phyloP scores from a whole-genome alignment of 2,888 invertebrate genomes.

The Leucozona laternaria region DNA sequence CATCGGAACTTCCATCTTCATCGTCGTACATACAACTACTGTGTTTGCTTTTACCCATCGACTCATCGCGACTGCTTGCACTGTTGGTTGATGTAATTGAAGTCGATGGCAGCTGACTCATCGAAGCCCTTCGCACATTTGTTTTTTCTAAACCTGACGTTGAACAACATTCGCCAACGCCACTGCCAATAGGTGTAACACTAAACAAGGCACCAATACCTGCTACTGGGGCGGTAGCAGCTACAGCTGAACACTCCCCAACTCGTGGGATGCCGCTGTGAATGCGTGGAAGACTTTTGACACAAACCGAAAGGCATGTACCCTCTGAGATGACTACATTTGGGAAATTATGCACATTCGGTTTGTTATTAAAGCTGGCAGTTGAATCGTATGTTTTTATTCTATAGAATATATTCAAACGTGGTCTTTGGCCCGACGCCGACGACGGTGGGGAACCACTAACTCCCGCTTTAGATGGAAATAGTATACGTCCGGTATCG shows the following conservation, averaged over 20 bases:
- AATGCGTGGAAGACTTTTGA: slow-evolving; percentile 90
- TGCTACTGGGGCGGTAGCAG: slow-evolving; percentile 57
- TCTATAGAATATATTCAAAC: slow-evolving; percentile 83
- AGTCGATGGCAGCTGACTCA: slow-evolving; percentile 70
- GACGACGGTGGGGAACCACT: slow-evolving; percentile 77
- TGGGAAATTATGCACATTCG: slow-evolving; percentile 83
- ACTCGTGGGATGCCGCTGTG: slow-evolving; percentile 88
- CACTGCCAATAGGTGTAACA: slow-evolving; percentile 52
- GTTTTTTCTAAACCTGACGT: slow-evolving; percentile 19
- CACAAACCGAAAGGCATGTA: slow-evolving; percentile 84
- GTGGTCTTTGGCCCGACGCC: slow-evolving; percentile 78
- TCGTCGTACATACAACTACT: slow-evolving; percentile 77
- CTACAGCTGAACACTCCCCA: slow-evolving; percentile 62
- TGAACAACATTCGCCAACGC: background rate
- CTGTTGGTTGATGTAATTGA: slow-evolving; percentile 60
- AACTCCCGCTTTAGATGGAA: slow-evolving; percentile 82
- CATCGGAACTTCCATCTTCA: slow-evolving; percentile 69
- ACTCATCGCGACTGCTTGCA: slow-evolving; percentile 62
- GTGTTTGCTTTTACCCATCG: slow-evolving; percentile 60
- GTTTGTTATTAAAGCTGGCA: slow-evolving; percentile 82
- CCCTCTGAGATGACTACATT: slow-evolving; percentile 82
- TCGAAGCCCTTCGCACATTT: slow-evolving; percentile 48
- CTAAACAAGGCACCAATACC: slow-evolving; percentile 70
- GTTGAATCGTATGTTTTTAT: slow-evolving; percentile 82
- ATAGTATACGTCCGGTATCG: slow-evolving; percentile 83